phyloP scores from a whole-genome alignment of 2,888 invertebrate species.

The Polydrusus tereticollis region DNA sequence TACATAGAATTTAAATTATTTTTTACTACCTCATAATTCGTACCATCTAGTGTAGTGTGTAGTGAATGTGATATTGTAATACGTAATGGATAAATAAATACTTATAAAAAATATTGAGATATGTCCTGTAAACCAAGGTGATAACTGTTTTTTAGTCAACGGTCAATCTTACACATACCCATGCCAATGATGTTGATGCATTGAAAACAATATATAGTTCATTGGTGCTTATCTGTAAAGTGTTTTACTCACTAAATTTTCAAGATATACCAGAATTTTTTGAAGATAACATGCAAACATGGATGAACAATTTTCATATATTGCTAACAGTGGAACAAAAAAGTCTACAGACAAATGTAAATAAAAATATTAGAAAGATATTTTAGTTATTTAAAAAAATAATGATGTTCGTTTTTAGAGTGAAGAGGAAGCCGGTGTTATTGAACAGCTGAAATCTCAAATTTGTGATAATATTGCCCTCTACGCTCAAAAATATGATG shows the following conservation, averaged over 20 bases:
- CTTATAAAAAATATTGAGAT: too few relatives aligned
- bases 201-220: constrained; percentile 91
- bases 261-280: constrained; percentile 99
- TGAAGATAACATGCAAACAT: constrained; percentile 95
- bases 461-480: constrained; percentile 95
- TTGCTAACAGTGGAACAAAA: constrained; percentile 85
- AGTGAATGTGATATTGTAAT: too few relatives aligned
- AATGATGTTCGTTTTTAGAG: constrained; percentile 69
- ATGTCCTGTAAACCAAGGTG: neutral
- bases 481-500: constrained; percentile 98
- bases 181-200: constrained; percentile 84
- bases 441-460: constrained; percentile 94
- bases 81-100: too few relatives aligned
- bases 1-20: too few relatives aligned
- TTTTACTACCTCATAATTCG: too few relatives aligned
- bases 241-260: constrained; percentile 96
- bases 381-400: neutral
- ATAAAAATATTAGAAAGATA: constrained; percentile 39
- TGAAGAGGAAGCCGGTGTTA: constrained; percentile 87
- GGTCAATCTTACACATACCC: constrained; percentile 82
- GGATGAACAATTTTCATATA: constrained; percentile 94
- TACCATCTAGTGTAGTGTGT: too few relatives aligned
- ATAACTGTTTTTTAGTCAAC: constrained; percentile 83
- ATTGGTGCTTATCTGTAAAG: constrained; percentile 89
- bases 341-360: constrained; percentile 77